Evolutionary conservation across 2,113 vertebrate species (phyloP), one percentile per base, ranked within the genome.

Genomic region (Suncus etruscus): DNA sequence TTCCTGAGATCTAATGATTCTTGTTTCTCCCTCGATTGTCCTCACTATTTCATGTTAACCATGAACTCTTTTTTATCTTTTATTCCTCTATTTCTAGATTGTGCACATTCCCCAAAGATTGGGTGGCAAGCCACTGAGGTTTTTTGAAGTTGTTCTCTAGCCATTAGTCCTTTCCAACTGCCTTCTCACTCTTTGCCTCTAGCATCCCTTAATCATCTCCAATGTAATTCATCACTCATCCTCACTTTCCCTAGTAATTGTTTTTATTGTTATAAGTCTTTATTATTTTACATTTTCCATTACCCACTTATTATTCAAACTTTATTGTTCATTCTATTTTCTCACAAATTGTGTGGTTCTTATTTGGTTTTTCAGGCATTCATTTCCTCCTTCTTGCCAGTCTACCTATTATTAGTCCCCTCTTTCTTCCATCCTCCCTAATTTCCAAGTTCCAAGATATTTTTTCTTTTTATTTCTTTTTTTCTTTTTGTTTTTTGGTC

Each of bases 201-300:
- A 12, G 4, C 32, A 15, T 82, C 70, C 48, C 45, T 91, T 75
- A 74, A 66, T 81, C 86, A 47, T 81, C 63, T 51, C 48, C 72
- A 45, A 31, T 29, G 12, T 69, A 92, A 87, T 81, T 88, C 72
- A 58, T 66, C 90, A 76, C 85, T 88, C 73, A 47, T 73, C 22
- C 69, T 86, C 54, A 50, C 68, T 93, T 88, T 68, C 54, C 73
- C 50, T 27, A 79, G 76, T 74, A 89, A 76, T 92, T 63, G 39
- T 39, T 90, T 77, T 48, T 54, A 54, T 88, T 82, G 92, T 85
- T 20, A 80, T 90, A 88, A 91, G 69, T 6, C 54, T 79, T 66
- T 92, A 11, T 84, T 79, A 78, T 81, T 65, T 80, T 85, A 93
- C 73, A n/a, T 76, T 87, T 61, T 69, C 87, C 76, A 77, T 66